Conservation (phyloP, 2,113 vertebrate species). For the Pelecanoides urinatrix region DNA sequence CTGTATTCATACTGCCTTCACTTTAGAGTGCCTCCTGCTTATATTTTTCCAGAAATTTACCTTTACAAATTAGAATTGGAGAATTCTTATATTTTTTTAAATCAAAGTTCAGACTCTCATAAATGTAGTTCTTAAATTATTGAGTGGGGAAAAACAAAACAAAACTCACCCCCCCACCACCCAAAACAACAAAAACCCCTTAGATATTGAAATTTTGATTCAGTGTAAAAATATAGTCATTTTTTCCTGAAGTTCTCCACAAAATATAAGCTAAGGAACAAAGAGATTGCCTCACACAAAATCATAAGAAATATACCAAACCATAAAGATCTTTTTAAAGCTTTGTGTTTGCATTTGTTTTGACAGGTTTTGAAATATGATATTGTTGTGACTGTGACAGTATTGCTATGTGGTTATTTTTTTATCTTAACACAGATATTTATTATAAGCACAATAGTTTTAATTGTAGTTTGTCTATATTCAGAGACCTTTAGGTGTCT, state of each 20-base stretch:
- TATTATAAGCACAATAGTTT: background rate
- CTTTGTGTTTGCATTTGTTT: background rate
- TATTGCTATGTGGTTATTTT: background rate
- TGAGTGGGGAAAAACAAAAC: fast-evolving
- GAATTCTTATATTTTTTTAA: background rate
- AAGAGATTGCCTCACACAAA: background rate
- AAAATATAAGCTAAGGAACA: background rate
- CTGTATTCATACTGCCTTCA: background rate
- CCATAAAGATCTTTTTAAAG: background rate
- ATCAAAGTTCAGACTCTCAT: background rate
- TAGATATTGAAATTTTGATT: background rate
- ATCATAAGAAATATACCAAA: background rate
- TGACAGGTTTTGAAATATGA: background rate
- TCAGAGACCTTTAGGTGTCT: background rate
- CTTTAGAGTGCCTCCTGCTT: background rate
- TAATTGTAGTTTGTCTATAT: background rate
- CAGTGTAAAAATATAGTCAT: background rate
- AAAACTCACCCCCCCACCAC: fast-evolving
- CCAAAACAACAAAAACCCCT: fast-evolving
- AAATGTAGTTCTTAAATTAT: background rate
- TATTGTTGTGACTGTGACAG: background rate
- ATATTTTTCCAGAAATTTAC: background rate
- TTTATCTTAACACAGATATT: background rate
- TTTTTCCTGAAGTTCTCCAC: background rate
- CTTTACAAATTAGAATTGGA: background rate